phyloP scores from a whole-genome alignment of 2,888 invertebrate species.

The Sesia apiformis region DNA sequence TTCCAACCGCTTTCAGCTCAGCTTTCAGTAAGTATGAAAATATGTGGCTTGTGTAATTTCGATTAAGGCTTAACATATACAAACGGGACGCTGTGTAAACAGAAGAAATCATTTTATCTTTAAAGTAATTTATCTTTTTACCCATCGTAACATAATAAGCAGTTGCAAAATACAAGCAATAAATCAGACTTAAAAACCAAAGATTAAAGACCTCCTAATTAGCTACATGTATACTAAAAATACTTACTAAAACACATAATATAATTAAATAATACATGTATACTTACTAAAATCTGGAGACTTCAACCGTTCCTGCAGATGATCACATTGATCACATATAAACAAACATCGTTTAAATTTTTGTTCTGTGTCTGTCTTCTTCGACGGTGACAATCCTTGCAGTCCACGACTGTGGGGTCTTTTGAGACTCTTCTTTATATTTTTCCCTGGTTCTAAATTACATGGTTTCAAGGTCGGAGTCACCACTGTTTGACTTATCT shows the following conservation, averaged over 20 bases:
- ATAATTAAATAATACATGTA: not conserved
- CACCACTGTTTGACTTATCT: constrained; percentile 6
- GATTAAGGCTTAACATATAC: constrained; percentile 19
- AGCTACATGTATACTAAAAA: no score
- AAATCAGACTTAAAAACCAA: no score
- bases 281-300: constrained; percentile 41
- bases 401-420: constrained; percentile 55
- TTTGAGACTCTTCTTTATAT: constrained; percentile 53
- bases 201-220: no score
- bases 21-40: constrained; percentile 28
- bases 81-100: not conserved
- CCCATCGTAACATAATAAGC: no score
- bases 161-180: no score
- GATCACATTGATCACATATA: constrained; percentile 20
- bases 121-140: no score
- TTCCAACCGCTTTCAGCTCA: constrained; percentile 22
- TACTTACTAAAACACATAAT: no score
- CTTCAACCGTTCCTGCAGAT: constrained; percentile 1
- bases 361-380: constrained; percentile 22
- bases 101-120: no score
- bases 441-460: constrained; percentile 32
- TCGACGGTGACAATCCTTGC: constrained; percentile 36
- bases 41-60: constrained; percentile 33
- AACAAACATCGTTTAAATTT: constrained; percentile 30
- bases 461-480: constrained; percentile 28